Evolutionary conservation across 1,140 invertebrate species (phyloP).

Genomic region (Hyles vespertilio): DNA sequence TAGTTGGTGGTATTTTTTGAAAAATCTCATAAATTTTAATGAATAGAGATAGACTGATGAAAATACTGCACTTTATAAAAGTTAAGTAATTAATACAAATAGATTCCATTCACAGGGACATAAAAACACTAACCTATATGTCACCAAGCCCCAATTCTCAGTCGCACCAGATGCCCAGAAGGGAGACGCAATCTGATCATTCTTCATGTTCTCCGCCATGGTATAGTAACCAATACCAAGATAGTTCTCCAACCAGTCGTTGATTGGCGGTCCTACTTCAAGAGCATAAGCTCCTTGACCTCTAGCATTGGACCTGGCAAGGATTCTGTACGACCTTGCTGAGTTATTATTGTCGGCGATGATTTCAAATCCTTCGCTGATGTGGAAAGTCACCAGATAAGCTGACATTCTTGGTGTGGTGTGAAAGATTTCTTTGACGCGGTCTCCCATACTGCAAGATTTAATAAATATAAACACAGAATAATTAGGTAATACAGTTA

Average conservation of each 20-base stretch:
- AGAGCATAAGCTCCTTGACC: conserved; percentile 79
- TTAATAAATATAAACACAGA: not conserved
- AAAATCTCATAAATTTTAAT: too few species aligned
- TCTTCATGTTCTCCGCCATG: conserved; percentile 68
- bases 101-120: too few species aligned
- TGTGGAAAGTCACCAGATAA: conserved; percentile 85
- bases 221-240: conserved; percentile 57
- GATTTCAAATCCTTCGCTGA: conserved; percentile 84
- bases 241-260: conserved; percentile 57
- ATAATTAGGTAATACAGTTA: too few species aligned
- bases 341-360: conserved; percentile 62
- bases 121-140: conserved; percentile 64
- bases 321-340: conserved; percentile 78
- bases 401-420: conserved; percentile 88
- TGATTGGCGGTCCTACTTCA: conserved; percentile 70
- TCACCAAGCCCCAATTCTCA: conserved; percentile 86
- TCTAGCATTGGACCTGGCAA: conserved; percentile 82
- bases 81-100: too few species aligned
- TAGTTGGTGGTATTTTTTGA: too few species aligned
- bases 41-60: too few species aligned
- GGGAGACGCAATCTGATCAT: conserved; percentile 83
- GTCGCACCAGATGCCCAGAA: conserved; percentile 83
- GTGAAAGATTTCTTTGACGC: conserved; percentile 75
- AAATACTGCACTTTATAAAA: too few species aligned
- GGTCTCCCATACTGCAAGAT: conserved; percentile 43